These are phyloP conservation scores for Larimichthys polyactis DNA, from an alignment of 2,113 vertebrate genomes.

Conservation along the genomic window DNA sequence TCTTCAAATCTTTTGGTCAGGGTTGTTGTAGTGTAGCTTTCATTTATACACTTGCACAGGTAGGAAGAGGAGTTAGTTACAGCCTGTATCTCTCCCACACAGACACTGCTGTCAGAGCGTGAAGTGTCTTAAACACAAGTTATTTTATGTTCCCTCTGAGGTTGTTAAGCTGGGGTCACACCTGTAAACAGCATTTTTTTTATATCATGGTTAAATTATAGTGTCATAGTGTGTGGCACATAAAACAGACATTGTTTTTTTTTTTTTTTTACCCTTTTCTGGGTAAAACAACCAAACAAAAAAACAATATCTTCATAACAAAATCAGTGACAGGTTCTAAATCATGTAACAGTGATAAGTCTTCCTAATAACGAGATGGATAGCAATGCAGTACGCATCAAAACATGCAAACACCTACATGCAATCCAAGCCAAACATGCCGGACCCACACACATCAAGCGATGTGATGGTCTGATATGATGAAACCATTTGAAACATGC, in stretches of 20 bases:
- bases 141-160: constrained; percentile 54
- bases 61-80: constrained; percentile 55
- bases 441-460: constrained; percentile 60
- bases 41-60: constrained; percentile 50
- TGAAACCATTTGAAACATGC: constrained; percentile 73
- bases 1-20: constrained; percentile 42
- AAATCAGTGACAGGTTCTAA: not conserved
- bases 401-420: constrained; percentile 48
- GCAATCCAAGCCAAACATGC: constrained; percentile 51
- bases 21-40: constrained; percentile 24
- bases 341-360: constrained; percentile 15
- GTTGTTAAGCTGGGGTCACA: constrained; percentile 56
- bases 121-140: constrained; percentile 57
- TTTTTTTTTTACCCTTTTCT: not conserved
- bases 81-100: constrained; percentile 66
- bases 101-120: constrained; percentile 49
- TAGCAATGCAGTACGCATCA: constrained; percentile 4
- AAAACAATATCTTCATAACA: not conserved
- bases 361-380: constrained; percentile 9
- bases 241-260: constrained; percentile 19
- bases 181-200: constrained; percentile 52
- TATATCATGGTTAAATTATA: constrained; percentile 46
- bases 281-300: not conserved
- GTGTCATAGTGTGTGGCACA: constrained; percentile 26
- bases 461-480: constrained; percentile 64